Conservation (phyloP, 2,888 invertebrate genomes). For the Fragum sueziense region DNA sequence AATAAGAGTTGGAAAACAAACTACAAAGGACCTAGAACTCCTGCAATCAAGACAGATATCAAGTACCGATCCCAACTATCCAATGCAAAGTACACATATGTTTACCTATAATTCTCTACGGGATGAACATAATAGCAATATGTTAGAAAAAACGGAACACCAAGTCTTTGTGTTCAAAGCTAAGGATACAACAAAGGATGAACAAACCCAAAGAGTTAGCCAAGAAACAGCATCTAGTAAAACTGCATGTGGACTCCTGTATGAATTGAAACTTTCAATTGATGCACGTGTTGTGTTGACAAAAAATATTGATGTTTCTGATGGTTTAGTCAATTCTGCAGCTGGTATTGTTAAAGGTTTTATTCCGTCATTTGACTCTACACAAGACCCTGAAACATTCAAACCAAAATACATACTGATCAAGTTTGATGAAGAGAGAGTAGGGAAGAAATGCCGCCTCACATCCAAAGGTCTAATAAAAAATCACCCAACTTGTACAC, state of each 20-base stretch:
- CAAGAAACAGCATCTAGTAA: conserved; percentile 11
- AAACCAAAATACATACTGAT: conserved; percentile 38
- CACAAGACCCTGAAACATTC: conserved; percentile 15
- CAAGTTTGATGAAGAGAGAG: conserved; percentile 30
- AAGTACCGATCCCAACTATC: conserved; percentile 18
- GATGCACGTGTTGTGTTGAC: conserved; percentile 39
- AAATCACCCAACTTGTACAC: conserved; percentile 19
- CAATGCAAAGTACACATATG: conserved; percentile 32
- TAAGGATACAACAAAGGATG: conserved; percentile 38
- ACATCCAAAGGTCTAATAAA: not conserved
- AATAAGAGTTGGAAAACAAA: conserved; percentile 43
- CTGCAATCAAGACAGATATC: conserved; percentile 34
- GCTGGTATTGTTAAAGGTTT: conserved; percentile 28
- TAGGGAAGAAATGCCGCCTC: not conserved
- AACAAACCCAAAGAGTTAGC: conserved; percentile 32
- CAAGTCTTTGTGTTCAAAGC: conserved; percentile 33
- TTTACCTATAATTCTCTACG: conserved; percentile 19
- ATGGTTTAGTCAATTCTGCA: conserved; percentile 44
- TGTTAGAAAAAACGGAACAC: conserved; percentile 17
- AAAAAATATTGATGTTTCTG: conserved; percentile 45
- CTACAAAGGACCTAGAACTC: conserved; percentile 37
- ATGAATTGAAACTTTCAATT: conserved; percentile 23
- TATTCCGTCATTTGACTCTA: conserved; percentile 12
- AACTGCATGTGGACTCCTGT: conserved; percentile 25
- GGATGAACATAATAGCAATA: conserved; percentile 33